Percentiles rank a stretch among this genome's conserved stretches.
These are phyloP conservation scores for Triplophysa rosa DNA, from an alignment of 2,113 vertebrate genomes.

Conservation along the genomic window DNA sequence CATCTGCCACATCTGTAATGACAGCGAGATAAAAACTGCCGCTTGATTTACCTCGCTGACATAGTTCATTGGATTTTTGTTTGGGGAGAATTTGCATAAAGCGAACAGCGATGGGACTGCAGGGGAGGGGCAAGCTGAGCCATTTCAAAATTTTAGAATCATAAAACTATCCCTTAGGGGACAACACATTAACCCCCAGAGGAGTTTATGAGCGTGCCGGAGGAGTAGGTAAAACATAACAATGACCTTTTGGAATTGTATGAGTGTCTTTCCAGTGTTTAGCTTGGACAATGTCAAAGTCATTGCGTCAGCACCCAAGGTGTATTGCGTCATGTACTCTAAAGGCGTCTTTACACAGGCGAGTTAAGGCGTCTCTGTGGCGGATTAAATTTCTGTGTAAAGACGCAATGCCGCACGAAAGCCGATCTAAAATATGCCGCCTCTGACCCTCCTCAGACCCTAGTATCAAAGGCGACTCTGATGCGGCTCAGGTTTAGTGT, in stretches of 20 bases:
- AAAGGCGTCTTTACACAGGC: no score
- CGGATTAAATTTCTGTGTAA: no score
- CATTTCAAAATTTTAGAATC: slow-evolving; percentile 62
- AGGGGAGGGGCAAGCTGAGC: slow-evolving; percentile 40
- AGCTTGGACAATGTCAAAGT: background rate
- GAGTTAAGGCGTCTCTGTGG: no score
- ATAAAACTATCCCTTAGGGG: slow-evolving; percentile 61
- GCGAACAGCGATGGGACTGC: slow-evolving; percentile 48
- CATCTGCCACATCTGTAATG: slow-evolving; percentile 67
- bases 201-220: slow-evolving; percentile 62
- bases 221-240: background rate
- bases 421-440: no score
- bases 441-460: no score
- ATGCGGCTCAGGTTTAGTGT: no score
- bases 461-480: no score
- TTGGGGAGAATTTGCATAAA: slow-evolving; percentile 64
- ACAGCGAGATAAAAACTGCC: slow-evolving; percentile 63
- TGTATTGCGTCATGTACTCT: no score
- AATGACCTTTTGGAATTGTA: background rate
- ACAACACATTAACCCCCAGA: slow-evolving; percentile 61
- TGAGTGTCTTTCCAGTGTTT: background rate
- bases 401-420: no score
- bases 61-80: slow-evolving; percentile 71
- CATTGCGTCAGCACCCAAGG: no score
- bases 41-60: slow-evolving; percentile 71